Base-by-base conservation (phyloP, 2,888 invertebrate species). In the Cataglyphis rosenhaueri region DNA sequence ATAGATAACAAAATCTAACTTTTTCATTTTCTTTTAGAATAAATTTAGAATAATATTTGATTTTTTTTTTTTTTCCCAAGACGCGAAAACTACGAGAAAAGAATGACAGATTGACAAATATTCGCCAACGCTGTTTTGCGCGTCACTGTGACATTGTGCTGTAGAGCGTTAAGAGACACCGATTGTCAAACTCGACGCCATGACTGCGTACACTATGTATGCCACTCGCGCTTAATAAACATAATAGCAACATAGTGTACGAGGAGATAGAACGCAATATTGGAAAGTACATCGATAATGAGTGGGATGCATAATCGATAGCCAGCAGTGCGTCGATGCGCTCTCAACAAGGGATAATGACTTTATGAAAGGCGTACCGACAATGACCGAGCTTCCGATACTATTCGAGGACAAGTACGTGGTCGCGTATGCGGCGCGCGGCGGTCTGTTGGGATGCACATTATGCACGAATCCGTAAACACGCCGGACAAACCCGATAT, bases 381-480 rank as follows among this genome's bases (percentile, higher is more conserved):
- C 70, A 59, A 59, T 76, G 66, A 76, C 66, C 78, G 78, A 55
- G 66, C 76, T 66, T 76, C 70, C 78, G 78, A 79, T 79, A 79
- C 78, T 61, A 79, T 79, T 79, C 70, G 70, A 70, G 70, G 78
- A 70, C 78, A 79, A 79, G 78, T 79, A 79, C 78, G 78, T 70
- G 78, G 70, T 70, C 44, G 78, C 78, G 57, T 70, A 44, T 70
- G 78, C 70, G 78, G 57, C 52, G 70, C 32, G 41, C 41, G 10
- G 15, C 68, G 65, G 52, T 75, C 52, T 48, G 48, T 55, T 38
- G 76, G 76, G 76, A 66, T 66, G 44, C 70, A 48, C 57, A 79
- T 79, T 79, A 79, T 59, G 78, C 70, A 79, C 78, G 70, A 79
- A 70, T 70, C 78, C 70, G 70, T 79, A 79, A 79, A 79, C 78